Percentiles rank a stretch among this genome's conserved stretches.
These are phyloP conservation scores for Microplitis manilae DNA, from an alignment of 2,888 invertebrate genomes.

Conservation along the genomic window DNA sequence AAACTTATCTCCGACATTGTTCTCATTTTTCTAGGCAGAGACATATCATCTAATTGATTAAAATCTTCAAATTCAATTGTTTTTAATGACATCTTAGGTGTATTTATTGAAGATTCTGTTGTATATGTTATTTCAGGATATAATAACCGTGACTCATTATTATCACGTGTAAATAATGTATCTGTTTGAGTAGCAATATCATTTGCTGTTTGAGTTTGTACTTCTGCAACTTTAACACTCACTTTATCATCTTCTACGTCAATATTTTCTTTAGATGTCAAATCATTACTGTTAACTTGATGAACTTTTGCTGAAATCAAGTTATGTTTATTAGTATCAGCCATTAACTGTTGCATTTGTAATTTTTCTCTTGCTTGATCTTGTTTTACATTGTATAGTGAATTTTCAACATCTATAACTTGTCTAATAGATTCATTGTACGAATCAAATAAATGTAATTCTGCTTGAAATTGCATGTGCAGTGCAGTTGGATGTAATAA, in stretches of 20 bases:
- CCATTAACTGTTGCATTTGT: slow-evolving; percentile 57
- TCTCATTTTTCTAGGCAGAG: slow-evolving; percentile 65
- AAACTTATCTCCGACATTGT: slow-evolving; percentile 70
- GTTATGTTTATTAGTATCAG: background rate
- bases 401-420: slow-evolving; percentile 75
- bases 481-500: slow-evolving; percentile 73
- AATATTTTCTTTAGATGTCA: slow-evolving; percentile 19
- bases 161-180: slow-evolving; percentile 46
- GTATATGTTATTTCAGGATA: slow-evolving; percentile 59
- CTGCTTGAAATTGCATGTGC: slow-evolving; percentile 76
- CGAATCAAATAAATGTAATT: slow-evolving; percentile 76
- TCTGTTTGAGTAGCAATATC: slow-evolving; percentile 70
- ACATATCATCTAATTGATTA: slow-evolving; percentile 65
- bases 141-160: slow-evolving; percentile 47
- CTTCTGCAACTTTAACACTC: slow-evolving; percentile 64
- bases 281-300: background rate
- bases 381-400: slow-evolving; percentile 59
- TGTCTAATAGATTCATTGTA: slow-evolving; percentile 76
- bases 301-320: background rate
- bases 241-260: slow-evolving; percentile 50
- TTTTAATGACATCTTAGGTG: slow-evolving; percentile 58
- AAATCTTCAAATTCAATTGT: slow-evolving; percentile 63
- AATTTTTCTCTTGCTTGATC: slow-evolving; percentile 56
- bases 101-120: slow-evolving; percentile 52
- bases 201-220: slow-evolving; percentile 69